Conservation (phyloP, 2,113 vertebrate species). For the Tragelaphus strepsiceros region DNA sequence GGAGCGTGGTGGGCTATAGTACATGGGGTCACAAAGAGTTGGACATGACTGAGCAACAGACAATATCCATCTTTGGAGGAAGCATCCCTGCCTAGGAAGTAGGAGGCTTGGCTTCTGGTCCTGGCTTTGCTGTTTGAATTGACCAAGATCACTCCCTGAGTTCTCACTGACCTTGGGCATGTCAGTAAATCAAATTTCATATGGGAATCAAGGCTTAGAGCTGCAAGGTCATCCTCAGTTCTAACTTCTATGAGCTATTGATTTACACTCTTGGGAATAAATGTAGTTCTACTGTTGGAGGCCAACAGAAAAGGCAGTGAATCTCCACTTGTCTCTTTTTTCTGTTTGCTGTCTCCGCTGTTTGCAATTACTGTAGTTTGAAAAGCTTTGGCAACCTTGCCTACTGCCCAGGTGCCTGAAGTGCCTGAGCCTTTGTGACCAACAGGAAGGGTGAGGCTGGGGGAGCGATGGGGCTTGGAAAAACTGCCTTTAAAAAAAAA, state of each 20-base stretch:
- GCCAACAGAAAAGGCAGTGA: background rate
- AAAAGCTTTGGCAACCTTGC: background rate
- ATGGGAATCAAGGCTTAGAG: background rate
- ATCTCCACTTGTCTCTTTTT: background rate
- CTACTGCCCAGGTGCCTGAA: background rate
- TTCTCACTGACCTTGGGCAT: background rate
- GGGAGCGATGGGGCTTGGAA: accelerated
- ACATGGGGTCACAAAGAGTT: background rate
- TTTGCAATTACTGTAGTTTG: background rate
- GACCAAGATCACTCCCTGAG: background rate
- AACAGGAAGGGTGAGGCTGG: background rate
- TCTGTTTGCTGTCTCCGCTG: background rate
- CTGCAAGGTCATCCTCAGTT: background rate
- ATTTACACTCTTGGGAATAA: background rate
- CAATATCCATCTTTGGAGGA: background rate
- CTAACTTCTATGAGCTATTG: background rate
- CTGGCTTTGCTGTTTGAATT: background rate
- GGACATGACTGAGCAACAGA: background rate
- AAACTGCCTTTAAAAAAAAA: background rate
- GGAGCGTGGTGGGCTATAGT: background rate
- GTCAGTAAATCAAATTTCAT: background rate
- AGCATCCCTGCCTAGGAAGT: background rate
- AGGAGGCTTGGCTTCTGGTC: background rate
- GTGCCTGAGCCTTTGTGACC: background rate
- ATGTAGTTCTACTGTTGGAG: background rate